A percentile compares a stretch with the other conserved stretches of the same genome.
Evolutionary conservation across 2,888 invertebrate species (phyloP).

Genomic region (Caenorhabditis sulstoni): DNA sequence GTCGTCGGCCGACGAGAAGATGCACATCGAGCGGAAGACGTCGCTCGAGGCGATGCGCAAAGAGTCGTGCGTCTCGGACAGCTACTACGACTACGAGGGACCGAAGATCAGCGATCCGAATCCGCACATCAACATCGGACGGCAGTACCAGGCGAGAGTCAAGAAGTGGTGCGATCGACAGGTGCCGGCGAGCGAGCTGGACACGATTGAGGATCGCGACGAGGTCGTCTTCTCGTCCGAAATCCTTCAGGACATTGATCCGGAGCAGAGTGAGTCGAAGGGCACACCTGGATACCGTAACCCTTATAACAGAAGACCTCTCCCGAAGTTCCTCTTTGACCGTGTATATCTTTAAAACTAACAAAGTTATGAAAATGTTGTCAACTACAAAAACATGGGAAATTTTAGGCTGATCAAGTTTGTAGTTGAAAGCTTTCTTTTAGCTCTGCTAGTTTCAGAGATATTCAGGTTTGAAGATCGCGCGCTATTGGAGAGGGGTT

Average conservation of each 20-base stretch:
- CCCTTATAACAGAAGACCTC: no score
- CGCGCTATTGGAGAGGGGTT: no score
- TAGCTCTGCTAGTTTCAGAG: no score
- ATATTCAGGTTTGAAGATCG: no score
- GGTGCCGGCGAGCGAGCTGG: constrained; percentile 69
- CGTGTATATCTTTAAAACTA: no score
- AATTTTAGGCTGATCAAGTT: no score
- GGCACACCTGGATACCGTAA: no score
- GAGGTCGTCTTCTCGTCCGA: constrained; percentile 73
- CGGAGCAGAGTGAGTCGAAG: constrained; percentile 67
- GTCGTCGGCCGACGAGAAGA: constrained; percentile 58
- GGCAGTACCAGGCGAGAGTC: constrained; percentile 76
- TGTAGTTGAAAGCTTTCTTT: no score
- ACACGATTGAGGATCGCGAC: constrained; percentile 76
- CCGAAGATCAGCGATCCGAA: constrained; percentile 59
- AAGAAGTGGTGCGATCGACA: constrained; percentile 78
- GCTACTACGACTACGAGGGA: constrained; percentile 62
- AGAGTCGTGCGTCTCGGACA: constrained; percentile 60
- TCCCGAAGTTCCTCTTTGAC: no score
- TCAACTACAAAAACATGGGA: no score
- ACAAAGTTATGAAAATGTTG: no score
- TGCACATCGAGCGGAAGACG: constrained; percentile 38
- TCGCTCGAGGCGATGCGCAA: constrained; percentile 59
- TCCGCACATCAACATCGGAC: constrained; percentile 69
- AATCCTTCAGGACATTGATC: constrained; percentile 71